Evolutionary conservation across 2,888 invertebrate species (phyloP).

Genomic region (Pinctada fucata): DNA sequence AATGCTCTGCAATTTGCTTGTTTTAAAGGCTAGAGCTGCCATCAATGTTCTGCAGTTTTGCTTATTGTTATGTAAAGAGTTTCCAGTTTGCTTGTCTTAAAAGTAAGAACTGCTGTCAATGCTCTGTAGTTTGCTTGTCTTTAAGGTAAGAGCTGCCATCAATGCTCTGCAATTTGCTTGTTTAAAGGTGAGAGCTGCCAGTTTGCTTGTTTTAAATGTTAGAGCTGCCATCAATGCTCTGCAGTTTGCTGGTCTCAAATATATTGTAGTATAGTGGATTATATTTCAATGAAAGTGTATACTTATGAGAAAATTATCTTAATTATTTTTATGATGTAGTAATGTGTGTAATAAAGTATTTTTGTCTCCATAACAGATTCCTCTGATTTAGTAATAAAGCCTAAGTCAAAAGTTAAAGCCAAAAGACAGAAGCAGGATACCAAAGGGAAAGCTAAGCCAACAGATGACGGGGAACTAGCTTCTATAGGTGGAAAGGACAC

Average conservation of each 20-base stretch:
- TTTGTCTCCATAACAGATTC: not conserved
- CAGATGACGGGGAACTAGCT: conserved; percentile 42
- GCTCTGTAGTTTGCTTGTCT: not conserved
- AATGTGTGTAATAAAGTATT: no score
- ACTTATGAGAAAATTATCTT: no score
- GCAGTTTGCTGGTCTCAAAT: conserved; percentile 88
- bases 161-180: not conserved
- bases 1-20: not conserved
- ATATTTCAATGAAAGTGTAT: no score
- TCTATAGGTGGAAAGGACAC: conserved; percentile 74
- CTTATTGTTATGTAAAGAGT: no score
- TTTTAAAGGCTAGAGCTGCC: not conserved
- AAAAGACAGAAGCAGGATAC: not conserved
- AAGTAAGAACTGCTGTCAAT: not conserved
- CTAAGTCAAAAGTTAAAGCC: not conserved
- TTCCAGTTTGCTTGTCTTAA: no score
- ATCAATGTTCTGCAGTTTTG: no score
- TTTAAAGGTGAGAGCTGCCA: not conserved
- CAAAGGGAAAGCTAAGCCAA: conserved; percentile 25
- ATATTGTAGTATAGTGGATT: conserved; percentile 73
- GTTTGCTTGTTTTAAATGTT: conserved; percentile 78
- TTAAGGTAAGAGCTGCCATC: not conserved
- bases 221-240: conserved; percentile 89
- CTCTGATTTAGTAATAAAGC: not conserved
- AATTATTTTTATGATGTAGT: no score